Evolutionary conservation across 2,113 vertebrate genomes (phyloP).

Genomic region (Girardinichthys multiradiatus): DNA sequence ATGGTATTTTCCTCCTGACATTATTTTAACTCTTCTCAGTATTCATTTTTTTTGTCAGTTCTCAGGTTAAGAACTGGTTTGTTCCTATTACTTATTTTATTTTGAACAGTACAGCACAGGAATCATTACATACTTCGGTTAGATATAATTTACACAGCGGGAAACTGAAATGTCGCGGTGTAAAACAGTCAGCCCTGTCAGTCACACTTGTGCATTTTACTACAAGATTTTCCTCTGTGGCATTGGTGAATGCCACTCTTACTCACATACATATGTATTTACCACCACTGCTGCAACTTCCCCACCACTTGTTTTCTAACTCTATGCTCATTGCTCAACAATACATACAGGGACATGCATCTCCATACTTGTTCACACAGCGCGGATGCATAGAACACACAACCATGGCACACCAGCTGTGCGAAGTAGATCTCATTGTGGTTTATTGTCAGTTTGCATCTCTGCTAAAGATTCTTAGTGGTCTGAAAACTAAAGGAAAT

Average conservation of each 20-base stretch:
- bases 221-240: constrained; percentile 26
- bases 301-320: constrained; percentile 10
- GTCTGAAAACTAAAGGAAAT: constrained; percentile 37
- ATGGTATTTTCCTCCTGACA: too few relatives aligned
- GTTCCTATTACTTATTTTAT: too few relatives aligned
- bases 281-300: constrained; percentile 18
- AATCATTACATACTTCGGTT: too few relatives aligned
- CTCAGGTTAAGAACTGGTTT: too few relatives aligned
- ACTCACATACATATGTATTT: background rate
- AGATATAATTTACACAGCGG: too few relatives aligned
- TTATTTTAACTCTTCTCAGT: too few relatives aligned
- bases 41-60: too few relatives aligned
- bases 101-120: too few relatives aligned
- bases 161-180: too few relatives aligned
- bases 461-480: constrained; percentile 54
- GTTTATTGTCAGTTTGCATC: constrained; percentile 63
- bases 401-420: constrained; percentile 48
- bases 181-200: background rate
- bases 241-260: background rate
- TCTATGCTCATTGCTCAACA: background rate
- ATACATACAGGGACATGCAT: background rate
- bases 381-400: background rate
- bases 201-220: constrained; percentile 6
- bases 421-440: constrained; percentile 46
- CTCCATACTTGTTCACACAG: background rate